Evolutionary conservation across 2,113 vertebrate species (phyloP).

Genomic region (Crotophaga sulcirostris): DNA sequence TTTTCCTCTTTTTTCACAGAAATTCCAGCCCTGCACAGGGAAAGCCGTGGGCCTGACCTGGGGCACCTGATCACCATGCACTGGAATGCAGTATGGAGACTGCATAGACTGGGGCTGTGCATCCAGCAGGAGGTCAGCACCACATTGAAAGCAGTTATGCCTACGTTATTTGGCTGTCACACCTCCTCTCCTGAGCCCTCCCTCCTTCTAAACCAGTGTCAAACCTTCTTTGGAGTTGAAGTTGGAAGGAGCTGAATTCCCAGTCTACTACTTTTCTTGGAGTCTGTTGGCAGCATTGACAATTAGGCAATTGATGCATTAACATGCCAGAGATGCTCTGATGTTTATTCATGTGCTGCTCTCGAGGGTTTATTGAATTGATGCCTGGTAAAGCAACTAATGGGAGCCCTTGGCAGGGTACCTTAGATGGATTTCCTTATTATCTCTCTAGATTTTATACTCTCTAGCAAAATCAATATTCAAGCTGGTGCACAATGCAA

Average conservation of each 20-base stretch:
- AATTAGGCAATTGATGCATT: slow-evolving; percentile 27
- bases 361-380: slow-evolving; percentile 38
- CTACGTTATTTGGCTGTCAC: not conserved
- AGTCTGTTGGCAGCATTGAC: slow-evolving; percentile 24
- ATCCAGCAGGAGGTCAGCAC: not conserved
- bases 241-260: not conserved
- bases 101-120: not conserved
- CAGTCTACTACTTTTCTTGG: not conserved
- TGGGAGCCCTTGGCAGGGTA: slow-evolving; percentile 36
- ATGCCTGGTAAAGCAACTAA: slow-evolving; percentile 26
- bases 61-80: rapidly evolving
- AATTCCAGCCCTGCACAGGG: not conserved
- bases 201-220: not conserved
- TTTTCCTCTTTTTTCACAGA: not conserved
- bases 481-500: not conserved
- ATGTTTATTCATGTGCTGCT: slow-evolving; percentile 40
- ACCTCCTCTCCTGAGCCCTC: not conserved
- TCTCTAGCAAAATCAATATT: slow-evolving; percentile 47
- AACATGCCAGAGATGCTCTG: slow-evolving; percentile 14
- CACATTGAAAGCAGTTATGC: not conserved
- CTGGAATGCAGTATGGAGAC: not conserved
- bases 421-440: slow-evolving; percentile 42
- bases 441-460: slow-evolving; percentile 43
- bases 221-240: not conserved
- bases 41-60: not conserved